A percentile compares a stretch with the other conserved stretches of the same genome.
These are phyloP conservation scores for Phylloscopus whistleri DNA, from an alignment of 2,113 vertebrate species.

Conservation along the genomic window DNA sequence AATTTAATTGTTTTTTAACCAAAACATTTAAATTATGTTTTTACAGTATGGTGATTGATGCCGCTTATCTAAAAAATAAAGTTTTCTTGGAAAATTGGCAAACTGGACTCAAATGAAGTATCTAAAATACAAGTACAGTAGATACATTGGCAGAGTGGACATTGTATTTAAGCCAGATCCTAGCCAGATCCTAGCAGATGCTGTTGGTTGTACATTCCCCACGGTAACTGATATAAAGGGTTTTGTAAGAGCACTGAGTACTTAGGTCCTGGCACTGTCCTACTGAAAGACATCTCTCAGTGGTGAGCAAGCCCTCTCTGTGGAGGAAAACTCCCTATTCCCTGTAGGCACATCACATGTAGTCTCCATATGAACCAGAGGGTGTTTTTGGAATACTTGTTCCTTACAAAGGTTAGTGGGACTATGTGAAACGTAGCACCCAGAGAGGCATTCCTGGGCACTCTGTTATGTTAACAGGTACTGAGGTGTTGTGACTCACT, in stretches of 20 bases:
- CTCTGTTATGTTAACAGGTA: neutral
- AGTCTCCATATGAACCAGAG: neutral
- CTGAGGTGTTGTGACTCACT: neutral
- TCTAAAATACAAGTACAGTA: neutral
- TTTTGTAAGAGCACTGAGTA: neutral
- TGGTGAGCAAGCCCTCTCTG: neutral
- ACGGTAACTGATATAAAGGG: neutral
- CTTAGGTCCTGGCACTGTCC: neutral
- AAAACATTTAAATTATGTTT: neutral
- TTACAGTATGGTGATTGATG: neutral
- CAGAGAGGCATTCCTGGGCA: neutral
- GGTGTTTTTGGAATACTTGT: neutral
- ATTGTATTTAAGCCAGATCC: neutral
- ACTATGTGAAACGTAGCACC: neutral
- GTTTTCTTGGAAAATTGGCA: neutral
- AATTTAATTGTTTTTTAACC: neutral
- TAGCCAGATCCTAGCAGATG: neutral
- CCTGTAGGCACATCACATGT: neutral
- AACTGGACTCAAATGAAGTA: neutral
- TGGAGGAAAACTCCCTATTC: neutral
- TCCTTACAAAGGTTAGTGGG: neutral
- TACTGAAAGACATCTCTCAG: neutral
- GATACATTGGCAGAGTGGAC: neutral
- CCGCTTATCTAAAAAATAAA: neutral
- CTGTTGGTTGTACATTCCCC: neutral